These are phyloP conservation scores for Cryptophagus acutangulus DNA, from an alignment of 2,888 invertebrate genomes.

Conservation along the genomic window DNA sequence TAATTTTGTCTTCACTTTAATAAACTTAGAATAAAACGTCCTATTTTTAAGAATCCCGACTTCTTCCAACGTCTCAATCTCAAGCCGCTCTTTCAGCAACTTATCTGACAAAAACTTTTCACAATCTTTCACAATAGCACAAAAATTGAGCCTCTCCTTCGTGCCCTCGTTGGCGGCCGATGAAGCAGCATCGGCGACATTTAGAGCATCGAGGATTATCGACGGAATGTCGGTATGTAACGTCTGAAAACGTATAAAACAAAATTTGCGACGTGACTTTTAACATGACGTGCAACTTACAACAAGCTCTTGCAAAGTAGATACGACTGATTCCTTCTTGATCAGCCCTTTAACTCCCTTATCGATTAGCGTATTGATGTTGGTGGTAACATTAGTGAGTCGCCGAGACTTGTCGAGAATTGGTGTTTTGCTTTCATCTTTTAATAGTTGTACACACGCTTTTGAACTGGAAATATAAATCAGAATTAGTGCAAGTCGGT, in stretches of 20 bases:
- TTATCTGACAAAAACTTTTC: slow-evolving; percentile 79
- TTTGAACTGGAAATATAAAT: slow-evolving; percentile 55
- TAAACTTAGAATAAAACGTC: slow-evolving; percentile 89
- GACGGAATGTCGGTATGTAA: slow-evolving; percentile 77
- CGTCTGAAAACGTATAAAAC: slow-evolving; percentile 54
- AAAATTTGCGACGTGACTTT: slow-evolving; percentile 4
- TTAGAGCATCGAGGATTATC: slow-evolving; percentile 77
- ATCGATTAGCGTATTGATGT: slow-evolving; percentile 74
- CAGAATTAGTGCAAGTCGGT: too few relatives aligned
- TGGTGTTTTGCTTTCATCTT: slow-evolving; percentile 60
- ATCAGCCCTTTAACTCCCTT: slow-evolving; percentile 71
- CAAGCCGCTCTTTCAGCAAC: slow-evolving; percentile 84
- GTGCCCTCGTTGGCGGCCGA: slow-evolving; percentile 55
- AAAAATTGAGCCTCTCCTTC: slow-evolving; percentile 71
- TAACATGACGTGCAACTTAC: slow-evolving; percentile 51
- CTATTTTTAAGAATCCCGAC: slow-evolving; percentile 85
- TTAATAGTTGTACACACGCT: slow-evolving; percentile 58
- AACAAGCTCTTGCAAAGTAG: slow-evolving; percentile 68
- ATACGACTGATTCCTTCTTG: slow-evolving; percentile 72
- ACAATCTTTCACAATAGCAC: slow-evolving; percentile 70
- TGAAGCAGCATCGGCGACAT: slow-evolving; percentile 80
- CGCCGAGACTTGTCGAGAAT: slow-evolving; percentile 60
- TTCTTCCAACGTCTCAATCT: slow-evolving; percentile 90
- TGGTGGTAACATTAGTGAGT: slow-evolving; percentile 63
- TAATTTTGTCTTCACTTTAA: slow-evolving; percentile 95